Base-by-base conservation (phyloP, 2,888 invertebrate species). In the Trachelus stipa region DNA sequence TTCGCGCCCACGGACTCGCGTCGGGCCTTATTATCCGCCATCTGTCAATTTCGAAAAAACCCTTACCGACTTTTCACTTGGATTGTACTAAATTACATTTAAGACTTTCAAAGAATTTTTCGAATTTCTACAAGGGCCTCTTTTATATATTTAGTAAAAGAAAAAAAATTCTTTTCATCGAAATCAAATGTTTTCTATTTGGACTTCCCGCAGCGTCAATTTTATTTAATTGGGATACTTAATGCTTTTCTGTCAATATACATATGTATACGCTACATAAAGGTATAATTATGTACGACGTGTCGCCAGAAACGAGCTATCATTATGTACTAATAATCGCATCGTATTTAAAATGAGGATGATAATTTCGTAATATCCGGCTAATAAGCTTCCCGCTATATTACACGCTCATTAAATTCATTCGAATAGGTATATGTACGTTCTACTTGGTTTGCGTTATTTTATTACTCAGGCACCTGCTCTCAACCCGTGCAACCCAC, bases 1-100 rank as follows among this genome's bases (percentile, higher is more conserved):
- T 89, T 89, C 86, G 85, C 87, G 89, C 88, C 88, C 87, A 89
- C 88, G 86, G 84, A 81, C 80, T 83, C 83, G 82, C 83, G 81
- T 78, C 82, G 81, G 81, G 79, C 83, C 81, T 84, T 85, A 87
- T 87, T 84, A 85, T 84, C 82, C 81, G 84, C 83, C 85, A 88
- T 89, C 84, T 87, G 88, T 89, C 89, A 88, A 87, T 85, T 84
- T 76, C 30, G 71, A 71, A 34, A 71, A 71, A 23, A 12, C 12
- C 33, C 71, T 71, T 71, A 71, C 34, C 15, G 12, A 71, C 71
- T 71, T 71, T 56, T 23, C 56, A 56, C 56, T 56, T 56, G 56
- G 56, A 56, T 9, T 23, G 56, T 23, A 56, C 23, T 56, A 56
- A 56, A 9, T 56, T 23, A 23, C 23, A 2, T 23, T 56, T 23